Percentiles rank a stretch among this genome's conserved stretches.
Evolutionary conservation across 2,888 invertebrate species (phyloP).

Genomic region (Actias luna): DNA sequence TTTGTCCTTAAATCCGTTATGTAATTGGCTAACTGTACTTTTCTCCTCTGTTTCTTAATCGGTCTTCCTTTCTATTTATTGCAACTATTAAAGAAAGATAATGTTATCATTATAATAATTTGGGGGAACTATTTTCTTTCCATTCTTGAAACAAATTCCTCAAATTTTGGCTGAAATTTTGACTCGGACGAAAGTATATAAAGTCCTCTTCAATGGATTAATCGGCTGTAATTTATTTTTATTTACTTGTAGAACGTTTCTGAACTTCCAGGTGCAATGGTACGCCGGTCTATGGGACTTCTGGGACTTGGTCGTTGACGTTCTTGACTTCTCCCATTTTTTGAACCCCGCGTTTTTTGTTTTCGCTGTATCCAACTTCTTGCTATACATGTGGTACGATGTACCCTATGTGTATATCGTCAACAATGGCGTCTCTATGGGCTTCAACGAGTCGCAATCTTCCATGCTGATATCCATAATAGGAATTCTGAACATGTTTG

Average conservation of each 20-base stretch:
- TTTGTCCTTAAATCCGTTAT: no score
- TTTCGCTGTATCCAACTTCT: conserved; percentile 93
- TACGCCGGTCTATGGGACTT: conserved; percentile 89
- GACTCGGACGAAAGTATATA: background rate
- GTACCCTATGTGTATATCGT: conserved; percentile 96
- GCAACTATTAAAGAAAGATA: no score
- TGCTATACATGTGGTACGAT: conserved; percentile 96
- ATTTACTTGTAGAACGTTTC: background rate
- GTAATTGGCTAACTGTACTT: no score
- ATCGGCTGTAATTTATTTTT: background rate
- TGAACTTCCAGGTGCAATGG: conserved; percentile 81
- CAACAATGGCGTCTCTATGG: conserved; percentile 88
- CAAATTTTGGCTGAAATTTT: background rate
- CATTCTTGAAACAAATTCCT: no score
- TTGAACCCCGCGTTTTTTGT: conserved; percentile 86
- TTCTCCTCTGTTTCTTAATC: no score
- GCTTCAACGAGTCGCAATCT: conserved; percentile 86
- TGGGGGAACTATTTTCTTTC: no score
- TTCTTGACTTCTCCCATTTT: conserved; percentile 92
- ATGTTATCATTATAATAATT: no score
- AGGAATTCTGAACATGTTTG: conserved; percentile 93
- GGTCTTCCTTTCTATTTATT: no score
- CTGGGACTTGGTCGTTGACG: conserved; percentile 88
- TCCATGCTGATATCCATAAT: conserved; percentile 93
- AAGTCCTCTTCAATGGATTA: background rate